Conservation (phyloP, 2,888 invertebrate genomes). For the Acrobasis suavella region DNA sequence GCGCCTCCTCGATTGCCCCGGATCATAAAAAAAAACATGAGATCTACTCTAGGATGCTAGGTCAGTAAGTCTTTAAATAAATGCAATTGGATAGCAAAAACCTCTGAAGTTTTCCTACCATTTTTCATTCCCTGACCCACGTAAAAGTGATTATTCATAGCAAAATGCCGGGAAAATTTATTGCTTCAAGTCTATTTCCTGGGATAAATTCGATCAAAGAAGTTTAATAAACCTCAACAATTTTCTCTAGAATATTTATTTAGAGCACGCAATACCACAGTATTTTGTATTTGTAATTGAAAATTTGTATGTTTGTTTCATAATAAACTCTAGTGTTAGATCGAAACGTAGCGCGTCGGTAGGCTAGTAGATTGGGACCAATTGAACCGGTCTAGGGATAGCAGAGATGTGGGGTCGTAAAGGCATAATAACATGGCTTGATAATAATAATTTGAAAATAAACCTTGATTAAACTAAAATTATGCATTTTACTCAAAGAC, state of each 20-base stretch:
- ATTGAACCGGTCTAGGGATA: too few relatives aligned
- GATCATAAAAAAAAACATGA: conserved; percentile 6
- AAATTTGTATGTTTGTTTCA: too few relatives aligned
- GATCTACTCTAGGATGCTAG: conserved; percentile 14
- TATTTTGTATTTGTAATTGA: too few relatives aligned
- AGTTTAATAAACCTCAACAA: conserved; percentile 3
- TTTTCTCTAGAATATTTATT: neutral
- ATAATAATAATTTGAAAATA: too few relatives aligned
- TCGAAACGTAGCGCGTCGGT: too few relatives aligned
- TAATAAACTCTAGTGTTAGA: too few relatives aligned
- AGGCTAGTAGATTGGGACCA: too few relatives aligned
- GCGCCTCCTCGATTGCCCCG: neutral
- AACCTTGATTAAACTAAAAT: too few relatives aligned
- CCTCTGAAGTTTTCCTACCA: conserved; percentile 15
- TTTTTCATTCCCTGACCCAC: conserved; percentile 19
- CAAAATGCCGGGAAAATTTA: conserved; percentile 10
- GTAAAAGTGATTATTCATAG: conserved; percentile 21
- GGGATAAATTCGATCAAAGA: conserved; percentile 8
- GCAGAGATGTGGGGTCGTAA: too few relatives aligned
- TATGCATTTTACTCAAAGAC: too few relatives aligned
- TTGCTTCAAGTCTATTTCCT: neutral
- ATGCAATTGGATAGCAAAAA: conserved; percentile 18
- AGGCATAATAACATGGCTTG: too few relatives aligned
- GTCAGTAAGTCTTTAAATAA: conserved; percentile 13
- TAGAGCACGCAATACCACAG: too few relatives aligned